Conservation (phyloP, 2,113 vertebrate species). For the Dicrurus megarhynchus region DNA sequence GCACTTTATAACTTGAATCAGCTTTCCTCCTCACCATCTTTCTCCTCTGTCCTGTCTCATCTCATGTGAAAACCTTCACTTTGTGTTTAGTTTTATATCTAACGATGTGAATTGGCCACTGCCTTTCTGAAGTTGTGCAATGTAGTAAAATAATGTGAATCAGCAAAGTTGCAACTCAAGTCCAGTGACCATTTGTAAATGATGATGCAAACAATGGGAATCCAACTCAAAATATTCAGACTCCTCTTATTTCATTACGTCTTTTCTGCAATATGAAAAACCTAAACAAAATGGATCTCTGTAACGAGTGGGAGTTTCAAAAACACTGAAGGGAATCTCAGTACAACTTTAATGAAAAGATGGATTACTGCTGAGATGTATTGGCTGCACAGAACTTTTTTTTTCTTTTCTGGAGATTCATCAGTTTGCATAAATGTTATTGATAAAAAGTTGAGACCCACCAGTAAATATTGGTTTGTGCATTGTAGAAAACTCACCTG, state of each 20-base stretch:
- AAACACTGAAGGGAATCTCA: neutral
- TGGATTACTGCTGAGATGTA: neutral
- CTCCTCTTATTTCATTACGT: neutral
- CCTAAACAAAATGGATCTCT: neutral
- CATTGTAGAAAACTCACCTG: neutral
- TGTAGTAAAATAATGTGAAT: neutral
- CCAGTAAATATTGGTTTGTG: neutral
- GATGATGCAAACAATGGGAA: neutral
- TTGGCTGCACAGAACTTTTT: neutral
- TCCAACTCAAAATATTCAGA: neutral
- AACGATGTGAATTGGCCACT: neutral
- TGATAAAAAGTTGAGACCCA: neutral
- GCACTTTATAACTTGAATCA: neutral
- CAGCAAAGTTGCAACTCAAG: neutral
- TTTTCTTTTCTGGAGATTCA: neutral
- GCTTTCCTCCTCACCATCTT: too few species aligned
- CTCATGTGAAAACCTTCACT: neutral
- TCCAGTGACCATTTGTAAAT: neutral
- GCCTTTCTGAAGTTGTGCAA: neutral
- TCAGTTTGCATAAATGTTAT: neutral
- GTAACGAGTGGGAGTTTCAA: neutral
- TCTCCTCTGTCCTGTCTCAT: rapidly evolving
- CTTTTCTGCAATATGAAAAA: neutral
- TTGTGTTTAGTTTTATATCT: neutral
- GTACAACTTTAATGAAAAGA: neutral